Evolutionary conservation across 2,888 invertebrate genomes (phyloP), one percentile per base, ranked within the genome.

Genomic region (Synanthedon vespiformis): DNA sequence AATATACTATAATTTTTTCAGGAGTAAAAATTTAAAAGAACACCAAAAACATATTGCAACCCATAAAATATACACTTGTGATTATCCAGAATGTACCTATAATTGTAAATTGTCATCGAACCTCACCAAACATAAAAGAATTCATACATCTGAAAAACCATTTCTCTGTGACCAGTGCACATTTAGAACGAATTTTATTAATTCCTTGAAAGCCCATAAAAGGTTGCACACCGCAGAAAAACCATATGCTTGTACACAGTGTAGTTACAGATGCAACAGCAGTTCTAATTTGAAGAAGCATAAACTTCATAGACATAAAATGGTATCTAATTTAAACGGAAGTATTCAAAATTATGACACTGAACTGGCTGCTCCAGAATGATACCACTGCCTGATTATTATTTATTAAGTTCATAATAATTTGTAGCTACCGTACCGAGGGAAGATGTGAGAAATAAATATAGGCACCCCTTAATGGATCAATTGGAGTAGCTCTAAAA

Each of bases 211-310:
- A 62, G 75, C 72, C 44, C 88, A 88, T 59, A 82, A 72, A 64
- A 74, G 88, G 54, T 77, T 74, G 14, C 88, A 88, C 53, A 80
- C 81, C 44, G 62, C 67, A 48, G 82, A 84, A 55, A 71, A 77
- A 56, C 88, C 88, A 16, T 86, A 77, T 59, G 67, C 65, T 27
- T 88, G 88, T 61, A 62, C 66, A 47, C 58, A 72, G 53, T 88
- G 88, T 61, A 68, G 60, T 53, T 88, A 88, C 57, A 73, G 68
- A 56, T 86, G 87, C 57, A 88, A 88, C 58, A 88, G 86, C 58
- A 81, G 79, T 57, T 88, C 88, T 16, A 88, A 88, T 64, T 72
- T 88, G 34, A 88, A 88, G 58, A 88, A 88, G 65, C 88, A 88
- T 57, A 69, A 68, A 54, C 61, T 61, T 27, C 70, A 81, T 52